Conservation (phyloP, 2,113 vertebrate genomes). For the Crotalus horridus region DNA sequence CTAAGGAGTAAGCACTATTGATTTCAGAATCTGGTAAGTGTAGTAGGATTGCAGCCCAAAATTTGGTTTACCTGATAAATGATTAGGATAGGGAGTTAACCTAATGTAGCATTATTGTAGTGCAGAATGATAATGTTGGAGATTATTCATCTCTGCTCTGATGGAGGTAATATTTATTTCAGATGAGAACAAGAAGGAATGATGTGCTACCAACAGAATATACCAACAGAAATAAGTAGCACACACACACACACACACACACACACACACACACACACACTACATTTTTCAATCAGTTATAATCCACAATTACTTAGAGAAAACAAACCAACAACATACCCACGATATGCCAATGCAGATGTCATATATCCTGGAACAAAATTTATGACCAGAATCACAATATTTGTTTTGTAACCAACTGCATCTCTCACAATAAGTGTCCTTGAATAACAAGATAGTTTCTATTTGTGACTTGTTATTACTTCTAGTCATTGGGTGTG, state of each 20-base stretch:
- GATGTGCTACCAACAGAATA: not conserved
- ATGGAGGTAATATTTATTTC: not conserved
- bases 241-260: not conserved
- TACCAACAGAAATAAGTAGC: not conserved
- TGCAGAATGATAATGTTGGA: not conserved
- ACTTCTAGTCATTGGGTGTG: not conserved
- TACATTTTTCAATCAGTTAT: not conserved
- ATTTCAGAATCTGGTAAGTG: not conserved
- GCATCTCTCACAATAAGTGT: not conserved
- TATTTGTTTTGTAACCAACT: not conserved
- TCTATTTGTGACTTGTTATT: not conserved
- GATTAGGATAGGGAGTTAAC: not conserved
- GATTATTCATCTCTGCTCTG: not conserved
- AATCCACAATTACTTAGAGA: not conserved
- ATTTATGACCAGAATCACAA: not conserved
- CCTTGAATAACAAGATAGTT: not conserved
- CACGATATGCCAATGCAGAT: not conserved
- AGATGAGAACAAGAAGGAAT: not conserved
- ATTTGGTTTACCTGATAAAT: not conserved
- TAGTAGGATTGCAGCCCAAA: not conserved
- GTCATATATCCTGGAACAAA: not conserved
- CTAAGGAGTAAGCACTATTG: not conserved
- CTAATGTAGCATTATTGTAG: not conserved
- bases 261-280: not conserved
- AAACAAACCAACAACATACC: not conserved